Percentiles rank a stretch among this genome's conserved stretches.
Evolutionary conservation across 2,113 vertebrate species (phyloP).

Genomic region (Ifrita kowaldi): DNA sequence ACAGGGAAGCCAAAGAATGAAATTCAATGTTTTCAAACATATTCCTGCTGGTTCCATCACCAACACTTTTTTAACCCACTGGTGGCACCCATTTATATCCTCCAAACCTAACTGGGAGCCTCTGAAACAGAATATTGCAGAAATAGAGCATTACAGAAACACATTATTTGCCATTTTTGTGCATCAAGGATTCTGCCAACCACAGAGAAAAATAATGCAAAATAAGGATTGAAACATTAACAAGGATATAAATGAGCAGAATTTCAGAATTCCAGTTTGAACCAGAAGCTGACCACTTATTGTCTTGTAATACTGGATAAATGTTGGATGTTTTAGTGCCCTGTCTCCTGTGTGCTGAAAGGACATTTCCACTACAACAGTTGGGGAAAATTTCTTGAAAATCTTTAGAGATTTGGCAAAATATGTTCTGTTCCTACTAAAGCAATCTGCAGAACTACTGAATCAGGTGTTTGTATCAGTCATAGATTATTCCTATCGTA

Average conservation of each 20-base stretch:
- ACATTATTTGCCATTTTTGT: neutral
- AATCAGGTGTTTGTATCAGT: neutral
- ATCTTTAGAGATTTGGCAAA: neutral
- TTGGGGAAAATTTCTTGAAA: neutral
- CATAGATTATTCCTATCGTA: neutral
- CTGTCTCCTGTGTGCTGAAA: neutral
- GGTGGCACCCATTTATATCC: neutral
- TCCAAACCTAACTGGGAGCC: neutral
- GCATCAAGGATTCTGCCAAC: neutral
- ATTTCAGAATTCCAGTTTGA: neutral
- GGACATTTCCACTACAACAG: neutral
- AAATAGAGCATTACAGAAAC: too few relatives aligned
- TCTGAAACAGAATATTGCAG: neutral
- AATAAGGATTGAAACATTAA: neutral
- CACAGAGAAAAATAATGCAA: neutral
- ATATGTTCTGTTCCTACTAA: neutral
- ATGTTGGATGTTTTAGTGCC: neutral
- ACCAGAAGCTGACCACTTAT: accelerated
- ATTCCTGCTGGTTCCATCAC: neutral
- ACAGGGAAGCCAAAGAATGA: neutral
- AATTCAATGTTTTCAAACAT: neutral
- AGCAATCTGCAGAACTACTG: neutral
- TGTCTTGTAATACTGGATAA: neutral
- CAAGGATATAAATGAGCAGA: neutral
- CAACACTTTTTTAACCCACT: neutral